Evolutionary conservation across 2,797 vertebrate species (phyloP).

Genomic region (Rhabdophis nuchalis): DNA sequence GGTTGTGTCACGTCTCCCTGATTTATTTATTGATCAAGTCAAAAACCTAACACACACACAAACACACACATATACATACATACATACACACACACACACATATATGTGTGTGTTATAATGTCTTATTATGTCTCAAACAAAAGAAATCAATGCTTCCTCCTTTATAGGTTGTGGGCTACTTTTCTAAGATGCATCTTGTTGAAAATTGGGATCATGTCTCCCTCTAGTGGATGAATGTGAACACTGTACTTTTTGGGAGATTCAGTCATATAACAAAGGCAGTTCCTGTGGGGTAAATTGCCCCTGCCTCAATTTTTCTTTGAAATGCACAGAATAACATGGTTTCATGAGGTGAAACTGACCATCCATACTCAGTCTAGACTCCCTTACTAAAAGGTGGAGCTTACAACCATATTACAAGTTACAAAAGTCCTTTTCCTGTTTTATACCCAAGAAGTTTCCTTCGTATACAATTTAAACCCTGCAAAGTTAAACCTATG

Average conservation of each 20-base stretch:
- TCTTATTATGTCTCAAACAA: not conserved
- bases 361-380: not conserved
- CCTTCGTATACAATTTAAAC: not conserved
- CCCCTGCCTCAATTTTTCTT: not conserved
- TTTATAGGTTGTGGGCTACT: too few relatives aligned
- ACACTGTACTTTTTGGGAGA: not conserved
- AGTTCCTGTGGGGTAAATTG: not conserved
- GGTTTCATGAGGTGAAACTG: not conserved
- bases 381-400: not conserved
- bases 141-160: not conserved
- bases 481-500: not conserved
- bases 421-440: not conserved
- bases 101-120: too few relatives aligned
- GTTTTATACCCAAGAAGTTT: not conserved
- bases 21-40: too few relatives aligned
- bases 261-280: not conserved
- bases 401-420: not conserved
- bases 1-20: too few relatives aligned
- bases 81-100: too few relatives aligned
- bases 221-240: slow-evolving; percentile 5
- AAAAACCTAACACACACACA: too few relatives aligned
- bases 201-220: not conserved
- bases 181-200: not conserved
- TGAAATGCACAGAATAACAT: not conserved
- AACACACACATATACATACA: too few relatives aligned